phyloP scores from a whole-genome alignment of 2,888 invertebrate genomes.

The Nesidiocoris tenuis region DNA sequence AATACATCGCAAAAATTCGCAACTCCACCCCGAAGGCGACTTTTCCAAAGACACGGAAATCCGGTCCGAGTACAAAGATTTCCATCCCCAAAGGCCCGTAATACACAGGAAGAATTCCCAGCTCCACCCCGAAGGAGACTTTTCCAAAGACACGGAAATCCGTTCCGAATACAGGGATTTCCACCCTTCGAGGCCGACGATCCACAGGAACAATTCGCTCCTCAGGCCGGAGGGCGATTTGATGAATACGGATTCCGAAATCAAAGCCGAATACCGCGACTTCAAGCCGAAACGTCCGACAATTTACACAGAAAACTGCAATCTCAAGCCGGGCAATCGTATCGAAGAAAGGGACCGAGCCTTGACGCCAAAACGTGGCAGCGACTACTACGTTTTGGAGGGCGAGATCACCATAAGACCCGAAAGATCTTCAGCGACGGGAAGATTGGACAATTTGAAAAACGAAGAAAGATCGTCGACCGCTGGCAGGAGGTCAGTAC shows the following conservation, averaged over 20 bases:
- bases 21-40: conserved; percentile 48
- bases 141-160: conserved; percentile 46
- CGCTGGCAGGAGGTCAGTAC: conserved; percentile 39
- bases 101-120: conserved; percentile 44
- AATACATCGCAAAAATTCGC: conserved; percentile 40
- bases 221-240: conserved; percentile 47
- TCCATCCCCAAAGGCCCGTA: conserved; percentile 46
- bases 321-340: conserved; percentile 47
- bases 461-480: conserved; percentile 33
- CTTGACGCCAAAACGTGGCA: conserved; percentile 15
- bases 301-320: conserved; percentile 46
- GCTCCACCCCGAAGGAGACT: conserved; percentile 47
- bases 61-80: conserved; percentile 45
- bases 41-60: conserved; percentile 43
- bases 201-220: conserved; percentile 43
- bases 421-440: conserved; percentile 5
- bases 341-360: conserved; percentile 33
- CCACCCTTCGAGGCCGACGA: conserved; percentile 44
- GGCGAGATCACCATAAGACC: conserved; percentile 47
- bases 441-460: conserved; percentile 21
- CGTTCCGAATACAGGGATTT: conserved; percentile 46
- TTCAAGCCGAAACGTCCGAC: conserved; percentile 46
- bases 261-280: conserved; percentile 46
- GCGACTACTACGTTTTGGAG: conserved; percentile 44
- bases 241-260: conserved; percentile 43